A percentile compares a stretch with the other conserved stretches of the same genome.
Evolutionary conservation across 2,797 vertebrate species (phyloP).

Genomic region (Benthosema pterotum): DNA sequence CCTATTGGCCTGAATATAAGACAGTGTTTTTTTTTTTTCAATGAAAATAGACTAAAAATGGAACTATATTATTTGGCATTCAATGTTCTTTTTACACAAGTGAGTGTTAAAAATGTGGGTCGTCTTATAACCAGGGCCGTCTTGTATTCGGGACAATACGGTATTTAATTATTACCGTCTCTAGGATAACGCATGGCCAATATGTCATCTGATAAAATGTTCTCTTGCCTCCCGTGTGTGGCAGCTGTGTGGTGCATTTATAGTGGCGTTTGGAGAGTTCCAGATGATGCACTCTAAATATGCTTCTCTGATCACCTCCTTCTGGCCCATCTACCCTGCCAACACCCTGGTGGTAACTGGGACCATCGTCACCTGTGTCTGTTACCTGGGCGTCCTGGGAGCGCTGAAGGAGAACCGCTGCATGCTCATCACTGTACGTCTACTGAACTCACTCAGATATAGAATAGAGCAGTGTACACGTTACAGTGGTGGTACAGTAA

Average conservation of each 20-base stretch:
- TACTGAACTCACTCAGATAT: not conserved
- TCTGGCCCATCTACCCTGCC: slow-evolving; percentile 70
- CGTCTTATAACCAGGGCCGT: too few relatives aligned
- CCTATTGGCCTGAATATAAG: too few relatives aligned
- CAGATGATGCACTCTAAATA: slow-evolving; percentile 69
- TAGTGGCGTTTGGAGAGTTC: slow-evolving; percentile 72
- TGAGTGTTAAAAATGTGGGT: too few relatives aligned
- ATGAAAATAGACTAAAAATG: too few relatives aligned
- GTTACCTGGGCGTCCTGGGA: slow-evolving; percentile 70
- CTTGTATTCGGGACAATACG: too few relatives aligned
- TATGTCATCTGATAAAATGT: too few relatives aligned
- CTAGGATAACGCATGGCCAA: too few relatives aligned
- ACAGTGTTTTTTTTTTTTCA: too few relatives aligned
- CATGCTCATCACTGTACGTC: slow-evolving; percentile 71
- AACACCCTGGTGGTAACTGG: slow-evolving; percentile 72
- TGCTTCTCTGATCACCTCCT: slow-evolving; percentile 52
- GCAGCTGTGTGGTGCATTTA: slow-evolving; percentile 69
- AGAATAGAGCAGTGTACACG: not conserved
- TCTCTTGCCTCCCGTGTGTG: not conserved
- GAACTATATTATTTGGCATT: too few relatives aligned
- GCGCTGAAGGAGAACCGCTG: slow-evolving; percentile 73
- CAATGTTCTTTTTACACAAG: too few relatives aligned
- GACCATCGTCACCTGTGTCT: slow-evolving; percentile 71
- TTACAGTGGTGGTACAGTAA: too few relatives aligned
- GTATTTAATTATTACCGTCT: not conserved